Evolutionary conservation across 1,140 invertebrate species (phyloP).

Genomic region (Propsilocerus akamusi): DNA sequence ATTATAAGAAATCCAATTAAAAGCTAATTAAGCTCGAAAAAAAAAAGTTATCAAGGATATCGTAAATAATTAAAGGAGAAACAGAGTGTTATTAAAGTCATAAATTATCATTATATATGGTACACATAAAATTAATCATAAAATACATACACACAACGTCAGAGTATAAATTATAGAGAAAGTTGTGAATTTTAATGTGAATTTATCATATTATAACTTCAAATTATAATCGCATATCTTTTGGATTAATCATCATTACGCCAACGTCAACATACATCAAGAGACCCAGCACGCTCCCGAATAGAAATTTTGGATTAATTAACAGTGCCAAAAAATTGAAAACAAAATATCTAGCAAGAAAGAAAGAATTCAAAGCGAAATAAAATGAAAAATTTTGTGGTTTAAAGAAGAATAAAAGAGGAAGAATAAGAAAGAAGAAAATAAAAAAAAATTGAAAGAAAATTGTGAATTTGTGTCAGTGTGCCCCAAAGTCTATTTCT

Average conservation of each 20-base stretch:
- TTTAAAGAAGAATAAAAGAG: no score
- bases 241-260: background rate
- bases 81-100: no score
- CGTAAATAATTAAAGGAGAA: no score
- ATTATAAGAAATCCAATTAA: background rate
- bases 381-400: no score
- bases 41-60: background rate
- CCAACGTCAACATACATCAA: background rate
- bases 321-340: background rate
- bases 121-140: no score
- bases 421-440: background rate
- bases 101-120: no score
- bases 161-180: no score
- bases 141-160: no score
- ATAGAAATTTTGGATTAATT: background rate
- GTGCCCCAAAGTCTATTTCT: background rate
- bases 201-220: no score
- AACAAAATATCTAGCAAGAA: background rate
- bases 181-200: background rate
- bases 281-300: no score
- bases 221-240: background rate
- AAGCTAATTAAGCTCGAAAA: background rate
- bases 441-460: background rate
- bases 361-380: background rate
- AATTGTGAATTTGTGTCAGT: background rate